Conservation (phyloP, 2,888 invertebrate species). For the Zelleria hepariella region DNA sequence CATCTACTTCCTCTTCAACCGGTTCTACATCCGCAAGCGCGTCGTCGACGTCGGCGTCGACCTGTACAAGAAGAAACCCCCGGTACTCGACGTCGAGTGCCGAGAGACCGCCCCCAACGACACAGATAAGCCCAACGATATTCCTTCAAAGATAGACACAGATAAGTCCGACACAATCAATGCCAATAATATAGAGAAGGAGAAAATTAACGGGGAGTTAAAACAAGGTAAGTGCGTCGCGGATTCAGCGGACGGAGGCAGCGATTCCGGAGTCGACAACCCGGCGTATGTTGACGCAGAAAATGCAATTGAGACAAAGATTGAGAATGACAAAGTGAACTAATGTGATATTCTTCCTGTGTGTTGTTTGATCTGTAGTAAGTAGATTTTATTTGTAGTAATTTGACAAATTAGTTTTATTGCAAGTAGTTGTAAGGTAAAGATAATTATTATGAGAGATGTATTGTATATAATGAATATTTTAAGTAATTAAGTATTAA, state of each 20-base stretch:
- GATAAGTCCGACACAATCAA: not conserved
- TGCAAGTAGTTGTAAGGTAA: not conserved
- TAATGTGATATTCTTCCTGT: slow-evolving; percentile 19
- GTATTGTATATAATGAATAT: not conserved
- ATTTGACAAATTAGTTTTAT: slow-evolving; percentile 1
- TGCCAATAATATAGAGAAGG: not conserved
- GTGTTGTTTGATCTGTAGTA: not conserved
- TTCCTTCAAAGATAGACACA: slow-evolving; percentile 8
- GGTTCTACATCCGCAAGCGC: slow-evolving; percentile 73
- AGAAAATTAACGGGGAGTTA: not conserved
- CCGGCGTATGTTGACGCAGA: slow-evolving; percentile 55
- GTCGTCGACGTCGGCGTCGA: slow-evolving; percentile 65
- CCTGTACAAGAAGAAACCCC: slow-evolving; percentile 70
- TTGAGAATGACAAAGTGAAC: slow-evolving; percentile 27
- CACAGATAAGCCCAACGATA: slow-evolving; percentile 30
- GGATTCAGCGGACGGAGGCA: slow-evolving; percentile 57
- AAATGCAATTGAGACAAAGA: slow-evolving; percentile 26
- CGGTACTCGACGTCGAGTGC: slow-evolving; percentile 43
- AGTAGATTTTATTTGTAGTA: not conserved
- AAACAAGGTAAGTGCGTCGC: slow-evolving; percentile 11
- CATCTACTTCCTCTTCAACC: slow-evolving; percentile 78
- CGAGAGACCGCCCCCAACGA: slow-evolving; percentile 31
- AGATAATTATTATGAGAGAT: not conserved
- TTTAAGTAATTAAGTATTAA: not conserved
- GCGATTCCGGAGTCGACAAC: slow-evolving; percentile 62